Percentiles rank a stretch among this genome's conserved stretches.
Evolutionary conservation across 2,797 vertebrate species (phyloP).

Genomic region (Lacerta agilis): DNA sequence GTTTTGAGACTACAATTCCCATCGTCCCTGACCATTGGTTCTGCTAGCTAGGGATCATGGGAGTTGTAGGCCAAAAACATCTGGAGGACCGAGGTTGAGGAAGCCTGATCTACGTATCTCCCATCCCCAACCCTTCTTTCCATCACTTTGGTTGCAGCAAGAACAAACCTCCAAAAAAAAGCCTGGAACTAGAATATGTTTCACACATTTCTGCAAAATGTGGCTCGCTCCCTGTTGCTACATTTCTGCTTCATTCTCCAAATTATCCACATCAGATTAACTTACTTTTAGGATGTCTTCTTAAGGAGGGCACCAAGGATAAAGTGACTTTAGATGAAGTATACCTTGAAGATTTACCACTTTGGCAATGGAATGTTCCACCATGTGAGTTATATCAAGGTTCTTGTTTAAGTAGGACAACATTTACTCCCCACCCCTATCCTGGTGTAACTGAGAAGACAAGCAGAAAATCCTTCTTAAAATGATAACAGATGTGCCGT

Average conservation of each 20-base stretch:
- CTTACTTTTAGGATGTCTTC: background rate
- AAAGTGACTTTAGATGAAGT: background rate
- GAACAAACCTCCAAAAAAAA: too few relatives aligned
- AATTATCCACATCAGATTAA: background rate
- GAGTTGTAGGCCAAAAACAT: too few relatives aligned
- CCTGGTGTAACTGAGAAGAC: conserved; percentile 66
- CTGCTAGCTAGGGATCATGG: too few relatives aligned
- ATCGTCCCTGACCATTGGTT: too few relatives aligned
- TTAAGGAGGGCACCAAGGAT: background rate
- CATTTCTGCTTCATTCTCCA: background rate
- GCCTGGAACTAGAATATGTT: background rate
- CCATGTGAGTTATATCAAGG: conserved; percentile 45
- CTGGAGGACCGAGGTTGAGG: too few relatives aligned
- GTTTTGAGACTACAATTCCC: too few relatives aligned
- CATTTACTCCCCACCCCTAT: conserved; percentile 51
- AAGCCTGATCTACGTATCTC: too few relatives aligned
- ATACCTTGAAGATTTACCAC: background rate
- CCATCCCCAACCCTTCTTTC: background rate
- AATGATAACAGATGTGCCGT: conserved; percentile 71
- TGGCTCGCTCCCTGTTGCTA: background rate
- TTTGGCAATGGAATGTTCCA: conserved; percentile 19
- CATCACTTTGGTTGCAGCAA: background rate
- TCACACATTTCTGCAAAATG: background rate
- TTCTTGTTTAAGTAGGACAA: conserved; percentile 41
- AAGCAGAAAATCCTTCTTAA: conserved; percentile 71